Evolutionary conservation across 2,113 vertebrate species (phyloP).

Genomic region (Steatornis caripensis): DNA sequence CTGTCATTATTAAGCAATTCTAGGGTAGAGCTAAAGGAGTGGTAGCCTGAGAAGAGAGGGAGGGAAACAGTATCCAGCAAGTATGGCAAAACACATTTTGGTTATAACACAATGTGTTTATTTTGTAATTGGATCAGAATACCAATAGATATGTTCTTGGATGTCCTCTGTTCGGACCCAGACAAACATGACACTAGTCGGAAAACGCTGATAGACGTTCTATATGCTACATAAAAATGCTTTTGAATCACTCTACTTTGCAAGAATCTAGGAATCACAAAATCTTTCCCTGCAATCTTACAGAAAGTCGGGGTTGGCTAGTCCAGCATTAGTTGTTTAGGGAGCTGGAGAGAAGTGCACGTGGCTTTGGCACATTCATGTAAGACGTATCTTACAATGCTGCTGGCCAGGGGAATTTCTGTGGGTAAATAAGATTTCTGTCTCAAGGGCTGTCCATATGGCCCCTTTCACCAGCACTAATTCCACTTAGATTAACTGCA

Average conservation of each 20-base stretch:
- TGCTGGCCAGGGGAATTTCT: constrained; percentile 33
- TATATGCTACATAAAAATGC: not conserved
- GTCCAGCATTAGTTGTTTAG: not conserved
- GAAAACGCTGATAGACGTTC: not conserved
- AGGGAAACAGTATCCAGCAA: not conserved
- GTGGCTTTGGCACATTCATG: not conserved
- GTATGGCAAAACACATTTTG: not conserved
- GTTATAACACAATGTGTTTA: not conserved
- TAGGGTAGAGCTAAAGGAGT: not conserved
- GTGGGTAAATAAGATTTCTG: constrained; percentile 53
- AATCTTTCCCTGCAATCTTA: not conserved
- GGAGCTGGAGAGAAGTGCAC: not conserved
- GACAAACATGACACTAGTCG: not conserved
- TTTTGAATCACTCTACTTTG: not conserved
- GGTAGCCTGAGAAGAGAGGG: not conserved
- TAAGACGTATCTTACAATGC: not conserved
- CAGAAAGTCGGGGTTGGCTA: not conserved
- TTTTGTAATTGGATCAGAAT: not conserved
- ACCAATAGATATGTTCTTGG: not conserved
- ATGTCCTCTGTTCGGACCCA: not conserved
- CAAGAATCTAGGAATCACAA: not conserved
- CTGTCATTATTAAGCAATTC: not conserved
- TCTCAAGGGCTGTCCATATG: constrained; percentile 49
- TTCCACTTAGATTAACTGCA: constrained; percentile 59
- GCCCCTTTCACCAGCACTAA: constrained; percentile 57